phyloP scores from a whole-genome alignment of 2,113 vertebrate species.

The Fregata magnificens region DNA sequence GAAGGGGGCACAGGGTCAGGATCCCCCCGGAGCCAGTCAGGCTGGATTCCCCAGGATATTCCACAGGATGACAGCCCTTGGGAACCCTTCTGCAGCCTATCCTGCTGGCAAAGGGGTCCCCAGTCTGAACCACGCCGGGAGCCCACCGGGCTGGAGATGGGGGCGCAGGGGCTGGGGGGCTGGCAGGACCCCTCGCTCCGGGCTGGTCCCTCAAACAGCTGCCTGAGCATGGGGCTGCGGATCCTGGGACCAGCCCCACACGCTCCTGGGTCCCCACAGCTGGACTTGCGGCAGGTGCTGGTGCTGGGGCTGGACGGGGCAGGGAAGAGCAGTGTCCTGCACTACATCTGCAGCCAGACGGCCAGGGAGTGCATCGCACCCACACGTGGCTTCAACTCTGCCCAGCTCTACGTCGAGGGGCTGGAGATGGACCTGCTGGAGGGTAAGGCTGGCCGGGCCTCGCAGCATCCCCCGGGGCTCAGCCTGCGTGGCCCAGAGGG shows the following conservation, averaged over 20 bases:
- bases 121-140: background rate
- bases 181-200: background rate
- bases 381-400: conserved; percentile 89
- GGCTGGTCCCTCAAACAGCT: background rate
- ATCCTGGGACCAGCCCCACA: background rate
- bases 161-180: background rate
- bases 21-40: background rate
- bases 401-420: conserved; percentile 73
- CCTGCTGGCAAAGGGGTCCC: background rate
- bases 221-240: background rate
- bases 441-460: conserved; percentile 74
- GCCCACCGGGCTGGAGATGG: background rate
- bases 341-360: conserved; percentile 72
- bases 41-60: background rate
- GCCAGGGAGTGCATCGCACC: conserved; percentile 72
- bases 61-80: background rate
- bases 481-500: accelerated
- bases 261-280: background rate
- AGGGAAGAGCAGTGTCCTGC: conserved; percentile 90
- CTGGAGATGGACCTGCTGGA: conserved; percentile 89
- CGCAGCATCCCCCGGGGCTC: accelerated
- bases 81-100: background rate
- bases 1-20: background rate
- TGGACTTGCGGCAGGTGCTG: conserved; percentile 82
- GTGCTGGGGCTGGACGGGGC: conserved; percentile 91